Evolutionary conservation across 2,113 vertebrate genomes (phyloP).

Genomic region (Hymenochirus boettgeri): DNA sequence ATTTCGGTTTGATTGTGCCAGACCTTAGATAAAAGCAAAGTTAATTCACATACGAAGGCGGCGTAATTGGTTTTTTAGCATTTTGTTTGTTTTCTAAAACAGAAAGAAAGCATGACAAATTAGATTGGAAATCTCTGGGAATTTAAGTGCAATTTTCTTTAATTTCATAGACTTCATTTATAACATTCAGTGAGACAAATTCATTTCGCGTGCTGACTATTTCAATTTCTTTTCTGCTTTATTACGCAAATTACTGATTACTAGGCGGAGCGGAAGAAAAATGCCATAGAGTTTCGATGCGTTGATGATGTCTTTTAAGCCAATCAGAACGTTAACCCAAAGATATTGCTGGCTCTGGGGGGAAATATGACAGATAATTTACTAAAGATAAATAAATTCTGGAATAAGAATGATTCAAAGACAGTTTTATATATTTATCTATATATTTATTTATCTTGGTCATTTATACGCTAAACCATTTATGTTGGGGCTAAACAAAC

Average conservation of each 20-base stretch:
- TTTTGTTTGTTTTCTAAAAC: slow-evolving; percentile 32
- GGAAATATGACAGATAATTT: too few relatives aligned
- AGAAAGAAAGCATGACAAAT: slow-evolving; percentile 48
- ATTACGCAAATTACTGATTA: slow-evolving; percentile 60
- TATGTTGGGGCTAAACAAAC: too few relatives aligned
- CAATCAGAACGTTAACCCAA: slow-evolving; percentile 17
- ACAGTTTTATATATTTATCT: too few relatives aligned
- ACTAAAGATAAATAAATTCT: too few relatives aligned
- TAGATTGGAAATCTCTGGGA: slow-evolving; percentile 50
- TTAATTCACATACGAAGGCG: not conserved
- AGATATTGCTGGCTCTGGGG: too few relatives aligned
- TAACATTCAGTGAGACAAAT: slow-evolving; percentile 57
- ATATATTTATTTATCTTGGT: too few relatives aligned
- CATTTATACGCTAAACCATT: too few relatives aligned
- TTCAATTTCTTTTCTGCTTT: slow-evolving; percentile 61
- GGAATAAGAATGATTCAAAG: too few relatives aligned
- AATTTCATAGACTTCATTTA: slow-evolving; percentile 42
- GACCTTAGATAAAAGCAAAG: not conserved
- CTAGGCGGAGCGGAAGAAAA: slow-evolving; percentile 48
- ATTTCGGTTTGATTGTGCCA: not conserved
- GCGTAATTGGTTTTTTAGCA: not conserved
- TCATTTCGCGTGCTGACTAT: slow-evolving; percentile 58
- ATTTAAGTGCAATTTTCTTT: slow-evolving; percentile 45
- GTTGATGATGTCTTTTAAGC: slow-evolving; percentile 40
- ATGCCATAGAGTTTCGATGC: slow-evolving; percentile 44